Evolutionary conservation across 1,140 invertebrate genomes (phyloP).

Genomic region (Psix sp.): DNA sequence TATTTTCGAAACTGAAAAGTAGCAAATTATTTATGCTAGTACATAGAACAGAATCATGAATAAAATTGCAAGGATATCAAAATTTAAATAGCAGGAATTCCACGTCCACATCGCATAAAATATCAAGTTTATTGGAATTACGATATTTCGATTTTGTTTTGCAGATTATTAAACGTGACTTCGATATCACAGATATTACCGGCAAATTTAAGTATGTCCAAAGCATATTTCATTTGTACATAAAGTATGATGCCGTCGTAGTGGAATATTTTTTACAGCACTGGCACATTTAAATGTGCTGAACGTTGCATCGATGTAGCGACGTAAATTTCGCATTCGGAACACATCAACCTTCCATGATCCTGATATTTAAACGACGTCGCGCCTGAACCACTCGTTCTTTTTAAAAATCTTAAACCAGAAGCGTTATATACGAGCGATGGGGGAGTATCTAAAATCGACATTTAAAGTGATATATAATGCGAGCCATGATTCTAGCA

Average conservation of each 20-base stretch:
- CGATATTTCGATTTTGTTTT: not conserved
- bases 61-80: no score
- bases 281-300: constrained; percentile 41
- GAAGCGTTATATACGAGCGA: constrained; percentile 15
- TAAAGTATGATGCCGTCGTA: constrained; percentile 24
- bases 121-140: no score
- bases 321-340: constrained; percentile 51
- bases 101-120: no score
- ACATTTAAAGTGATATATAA: constrained; percentile 9
- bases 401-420: constrained; percentile 48
- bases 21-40: no score
- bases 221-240: constrained; percentile 39
- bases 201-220: constrained; percentile 22
- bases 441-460: constrained; percentile 21
- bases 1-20: no score
- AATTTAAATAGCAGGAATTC: no score
- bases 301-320: constrained; percentile 43
- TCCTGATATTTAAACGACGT: constrained; percentile 46
- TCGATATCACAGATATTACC: constrained; percentile 13
- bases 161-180: not conserved
- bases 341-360: constrained; percentile 41
- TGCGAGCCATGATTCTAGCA: no score
- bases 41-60: no score
- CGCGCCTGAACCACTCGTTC: constrained; percentile 29
- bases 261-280: constrained; percentile 21